Percentiles rank a stretch among this genome's conserved stretches.
Evolutionary conservation across 2,113 vertebrate species (phyloP).

Genomic region (Orycteropus afer): DNA sequence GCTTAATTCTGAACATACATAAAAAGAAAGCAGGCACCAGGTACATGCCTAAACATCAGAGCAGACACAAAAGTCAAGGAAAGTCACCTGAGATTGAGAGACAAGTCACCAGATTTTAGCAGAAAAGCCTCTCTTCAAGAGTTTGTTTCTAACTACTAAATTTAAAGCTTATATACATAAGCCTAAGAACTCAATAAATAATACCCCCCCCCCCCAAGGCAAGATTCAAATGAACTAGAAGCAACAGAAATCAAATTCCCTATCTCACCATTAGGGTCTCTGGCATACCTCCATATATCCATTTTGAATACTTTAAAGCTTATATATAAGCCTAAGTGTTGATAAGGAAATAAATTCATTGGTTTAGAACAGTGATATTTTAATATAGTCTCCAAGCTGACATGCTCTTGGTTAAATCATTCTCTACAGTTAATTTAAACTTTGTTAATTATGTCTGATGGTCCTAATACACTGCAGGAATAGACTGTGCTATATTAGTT

Average conservation of each 20-base stretch:
- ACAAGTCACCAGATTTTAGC: not conserved
- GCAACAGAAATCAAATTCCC: not conserved
- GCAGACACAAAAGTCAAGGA: not conserved
- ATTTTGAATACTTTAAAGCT: not conserved
- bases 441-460: slow-evolving; percentile 24
- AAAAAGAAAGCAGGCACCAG: not conserved
- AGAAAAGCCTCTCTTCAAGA: slow-evolving; percentile 9
- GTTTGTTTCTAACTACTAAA: not conserved
- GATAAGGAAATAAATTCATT: slow-evolving; percentile 14
- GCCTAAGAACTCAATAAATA: not conserved
- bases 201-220: too few species aligned
- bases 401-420: slow-evolving; percentile 9
- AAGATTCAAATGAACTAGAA: not conserved
- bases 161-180: not conserved
- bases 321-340: not conserved
- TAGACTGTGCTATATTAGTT: not conserved
- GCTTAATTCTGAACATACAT: not conserved
- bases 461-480: not conserved
- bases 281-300: not conserved
- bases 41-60: not conserved
- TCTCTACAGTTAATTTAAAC: slow-evolving; percentile 6
- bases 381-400: not conserved
- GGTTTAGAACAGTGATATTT: slow-evolving; percentile 14
- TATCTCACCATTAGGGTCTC: not conserved
- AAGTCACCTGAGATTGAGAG: not conserved